Evolutionary conservation across 2,113 vertebrate genomes (phyloP).

Genomic region (Phaetusa simplex): DNA sequence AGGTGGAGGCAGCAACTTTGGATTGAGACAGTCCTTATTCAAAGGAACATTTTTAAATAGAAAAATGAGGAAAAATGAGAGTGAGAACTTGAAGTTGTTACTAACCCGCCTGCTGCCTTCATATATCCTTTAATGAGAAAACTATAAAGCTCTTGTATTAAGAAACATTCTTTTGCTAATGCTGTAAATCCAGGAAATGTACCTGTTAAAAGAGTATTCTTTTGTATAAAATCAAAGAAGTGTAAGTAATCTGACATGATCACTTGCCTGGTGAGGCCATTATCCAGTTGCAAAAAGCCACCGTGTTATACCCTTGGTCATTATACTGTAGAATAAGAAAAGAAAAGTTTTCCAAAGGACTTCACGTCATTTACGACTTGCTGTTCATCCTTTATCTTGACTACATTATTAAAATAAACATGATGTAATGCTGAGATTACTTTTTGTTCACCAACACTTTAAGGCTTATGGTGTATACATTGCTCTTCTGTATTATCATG

Average conservation of each 20-base stretch:
- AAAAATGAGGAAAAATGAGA: not conserved
- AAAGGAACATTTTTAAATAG: not conserved
- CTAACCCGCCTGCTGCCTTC: not conserved
- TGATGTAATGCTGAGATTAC: not conserved
- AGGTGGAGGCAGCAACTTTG: not conserved
- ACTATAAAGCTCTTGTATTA: not conserved
- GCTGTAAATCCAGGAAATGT: not conserved
- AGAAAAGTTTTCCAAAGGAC: not conserved
- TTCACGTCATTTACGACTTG: not conserved
- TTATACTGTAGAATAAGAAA: not conserved
- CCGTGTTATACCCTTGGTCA: not conserved
- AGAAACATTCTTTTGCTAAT: not conserved
- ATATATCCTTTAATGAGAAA: not conserved
- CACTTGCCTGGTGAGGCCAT: not conserved
- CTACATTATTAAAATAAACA: not conserved
- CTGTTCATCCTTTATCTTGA: not conserved
- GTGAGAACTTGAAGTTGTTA: not conserved
- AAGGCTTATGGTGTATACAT: not conserved
- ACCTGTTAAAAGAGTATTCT: not conserved
- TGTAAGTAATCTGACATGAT: not conserved
- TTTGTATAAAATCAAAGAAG: not conserved
- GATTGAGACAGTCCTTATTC: not conserved
- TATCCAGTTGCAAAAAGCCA: not conserved
- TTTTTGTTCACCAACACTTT: not conserved
- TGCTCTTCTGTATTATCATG: not conserved